Evolutionary conservation across 1,140 invertebrate genomes (phyloP).

Genomic region (Drosophila suzukii): DNA sequence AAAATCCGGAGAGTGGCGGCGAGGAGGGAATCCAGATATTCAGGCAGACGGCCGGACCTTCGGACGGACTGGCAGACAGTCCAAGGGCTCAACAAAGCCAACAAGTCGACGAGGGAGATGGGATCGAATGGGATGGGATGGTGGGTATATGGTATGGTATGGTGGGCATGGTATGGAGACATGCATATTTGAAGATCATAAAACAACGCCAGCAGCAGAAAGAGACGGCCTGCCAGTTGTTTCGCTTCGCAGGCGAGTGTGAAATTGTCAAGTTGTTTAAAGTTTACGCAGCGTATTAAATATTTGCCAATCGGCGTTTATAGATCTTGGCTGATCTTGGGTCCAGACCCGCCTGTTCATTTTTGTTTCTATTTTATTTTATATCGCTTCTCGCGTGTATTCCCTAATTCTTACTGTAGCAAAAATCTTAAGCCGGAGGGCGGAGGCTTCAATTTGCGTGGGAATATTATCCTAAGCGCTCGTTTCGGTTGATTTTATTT

Average conservation of each 20-base stretch:
- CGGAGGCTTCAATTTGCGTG: conserved; percentile 56
- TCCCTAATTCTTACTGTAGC: conserved; percentile 61
- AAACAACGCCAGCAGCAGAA: conserved; percentile 63
- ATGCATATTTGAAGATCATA: conserved; percentile 77
- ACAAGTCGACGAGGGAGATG: conserved; percentile 71
- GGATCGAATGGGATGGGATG: conserved; percentile 6
- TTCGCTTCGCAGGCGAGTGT: conserved; percentile 75
- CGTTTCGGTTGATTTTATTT: conserved; percentile 19
- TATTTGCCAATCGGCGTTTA: conserved; percentile 83
- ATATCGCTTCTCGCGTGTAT: conserved; percentile 35
- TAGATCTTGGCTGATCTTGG: conserved; percentile 67
- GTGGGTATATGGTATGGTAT: conserved; percentile 1
- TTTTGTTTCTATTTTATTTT: conserved; percentile 4
- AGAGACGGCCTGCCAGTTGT: conserved; percentile 26
- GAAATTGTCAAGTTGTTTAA: conserved; percentile 83
- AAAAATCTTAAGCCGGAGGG: conserved; percentile 33
- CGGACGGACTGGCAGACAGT: conserved; percentile 17
- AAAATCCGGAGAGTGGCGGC: conserved; percentile 29
- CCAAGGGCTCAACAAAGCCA: conserved; percentile 77
- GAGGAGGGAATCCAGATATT: conserved; percentile 37
- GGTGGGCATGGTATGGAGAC: conserved; percentile 35
- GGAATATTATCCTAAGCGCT: conserved; percentile 71
- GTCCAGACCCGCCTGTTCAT: conserved; percentile 23
- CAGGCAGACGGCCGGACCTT: conserved; percentile 18
- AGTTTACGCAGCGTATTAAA: conserved; percentile 82